A percentile compares a stretch with the other conserved stretches of the same genome.
phyloP scores from a whole-genome alignment of 2,888 invertebrate species.

The Hanleya hanleyi region DNA sequence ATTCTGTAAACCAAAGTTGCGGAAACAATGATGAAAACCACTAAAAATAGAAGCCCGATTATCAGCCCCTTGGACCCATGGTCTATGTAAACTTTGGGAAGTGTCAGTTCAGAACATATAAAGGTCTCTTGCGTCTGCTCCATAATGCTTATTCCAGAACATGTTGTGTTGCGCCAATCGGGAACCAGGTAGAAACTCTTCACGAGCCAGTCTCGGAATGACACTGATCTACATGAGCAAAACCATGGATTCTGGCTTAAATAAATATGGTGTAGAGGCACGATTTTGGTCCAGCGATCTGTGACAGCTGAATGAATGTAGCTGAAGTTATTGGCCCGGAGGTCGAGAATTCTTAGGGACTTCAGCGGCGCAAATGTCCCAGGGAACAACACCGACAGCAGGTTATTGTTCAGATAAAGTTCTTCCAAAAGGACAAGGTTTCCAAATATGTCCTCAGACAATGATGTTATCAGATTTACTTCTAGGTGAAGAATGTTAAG shows the following conservation, averaged over 20 bases:
- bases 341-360: constrained; percentile 6
- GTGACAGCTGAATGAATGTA: background rate
- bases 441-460: background rate
- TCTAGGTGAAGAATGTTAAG: constrained; percentile 7
- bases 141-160: background rate
- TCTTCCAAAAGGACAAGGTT: background rate
- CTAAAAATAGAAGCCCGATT: background rate
- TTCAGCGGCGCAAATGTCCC: background rate
- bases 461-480: background rate
- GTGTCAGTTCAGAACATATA: background rate
- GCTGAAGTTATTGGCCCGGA: background rate
- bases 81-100: background rate
- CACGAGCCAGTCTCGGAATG: background rate
- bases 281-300: background rate
- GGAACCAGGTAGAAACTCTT: background rate
- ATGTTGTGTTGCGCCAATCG: background rate
- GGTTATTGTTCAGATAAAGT: constrained; percentile 11
- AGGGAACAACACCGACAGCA: background rate
- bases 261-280: background rate
- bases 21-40: background rate
- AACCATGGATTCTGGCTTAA: background rate
- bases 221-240: background rate
- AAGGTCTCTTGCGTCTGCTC: background rate
- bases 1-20: background rate
- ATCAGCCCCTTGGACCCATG: background rate